Conservation (phyloP, 2,888 invertebrate genomes). For the Coenonympha arcania region DNA sequence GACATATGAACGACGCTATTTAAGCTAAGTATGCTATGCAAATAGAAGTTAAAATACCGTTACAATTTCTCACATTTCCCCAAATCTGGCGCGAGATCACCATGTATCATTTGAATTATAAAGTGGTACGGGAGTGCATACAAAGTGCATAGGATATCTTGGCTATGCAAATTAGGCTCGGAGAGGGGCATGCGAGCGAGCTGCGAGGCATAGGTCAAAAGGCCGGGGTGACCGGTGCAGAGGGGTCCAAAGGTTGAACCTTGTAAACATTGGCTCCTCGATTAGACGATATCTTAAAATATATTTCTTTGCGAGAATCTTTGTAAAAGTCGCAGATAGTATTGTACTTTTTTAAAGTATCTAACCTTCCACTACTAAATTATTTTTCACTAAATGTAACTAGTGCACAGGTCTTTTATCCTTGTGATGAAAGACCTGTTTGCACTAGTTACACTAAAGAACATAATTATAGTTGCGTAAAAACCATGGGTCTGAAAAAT, state of each 20-base stretch:
- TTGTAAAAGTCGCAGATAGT: no score
- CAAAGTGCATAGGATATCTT: constrained; percentile 63
- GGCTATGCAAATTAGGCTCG: constrained; percentile 61
- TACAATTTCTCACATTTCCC: constrained; percentile 70
- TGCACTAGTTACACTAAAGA: no score
- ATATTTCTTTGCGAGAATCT: no score
- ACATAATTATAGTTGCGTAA: no score
- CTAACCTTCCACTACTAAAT: no score
- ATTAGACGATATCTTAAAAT: background rate
- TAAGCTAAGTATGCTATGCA: background rate
- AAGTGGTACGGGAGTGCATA: constrained; percentile 67
- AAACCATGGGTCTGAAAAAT: no score
- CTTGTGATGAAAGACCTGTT: no score
- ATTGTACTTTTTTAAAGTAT: no score
- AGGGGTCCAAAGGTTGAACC: constrained; percentile 6
- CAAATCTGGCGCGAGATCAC: constrained; percentile 48
- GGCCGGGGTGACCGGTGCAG: constrained; percentile 7
- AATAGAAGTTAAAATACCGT: constrained; percentile 51
- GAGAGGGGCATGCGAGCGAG: constrained; percentile 32
- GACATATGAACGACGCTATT: constrained; percentile 1
- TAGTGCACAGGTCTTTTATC: no score
- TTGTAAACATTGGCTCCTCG: constrained; percentile 6
- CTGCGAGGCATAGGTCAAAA: constrained; percentile 20
- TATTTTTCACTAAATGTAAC: no score
- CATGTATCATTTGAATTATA: constrained; percentile 69